A percentile compares a stretch with the other conserved stretches of the same genome.
phyloP scores from a whole-genome alignment of 2,113 vertebrate species.

The Psephotus haematonotus region DNA sequence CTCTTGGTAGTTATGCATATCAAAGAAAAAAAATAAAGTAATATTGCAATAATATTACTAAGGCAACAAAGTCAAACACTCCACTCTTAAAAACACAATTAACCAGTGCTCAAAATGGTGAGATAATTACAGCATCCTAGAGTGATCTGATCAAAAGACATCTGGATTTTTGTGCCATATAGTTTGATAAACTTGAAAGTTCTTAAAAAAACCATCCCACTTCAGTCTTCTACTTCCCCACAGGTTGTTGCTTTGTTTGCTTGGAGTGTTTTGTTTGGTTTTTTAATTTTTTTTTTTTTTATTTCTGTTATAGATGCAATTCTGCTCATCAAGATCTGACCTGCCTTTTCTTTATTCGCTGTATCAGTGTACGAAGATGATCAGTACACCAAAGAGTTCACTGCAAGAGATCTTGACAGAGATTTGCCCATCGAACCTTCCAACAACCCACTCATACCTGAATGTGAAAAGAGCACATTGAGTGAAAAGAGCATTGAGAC shows the following conservation, averaged over 20 bases:
- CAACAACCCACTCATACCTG: not conserved
- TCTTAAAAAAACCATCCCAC: not conserved
- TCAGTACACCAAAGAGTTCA: not conserved
- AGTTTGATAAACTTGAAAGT: not conserved
- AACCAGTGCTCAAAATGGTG: not conserved
- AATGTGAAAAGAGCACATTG: not conserved
- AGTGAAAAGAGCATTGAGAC: not conserved
- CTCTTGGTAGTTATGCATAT: not conserved
- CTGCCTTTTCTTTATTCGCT: not conserved
- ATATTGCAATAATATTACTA: not conserved
- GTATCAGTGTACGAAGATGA: not conserved
- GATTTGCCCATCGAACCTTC: not conserved
- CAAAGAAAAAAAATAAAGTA: not conserved
- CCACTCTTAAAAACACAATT: not conserved
- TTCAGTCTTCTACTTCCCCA: not conserved
- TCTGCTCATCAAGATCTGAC: not conserved
- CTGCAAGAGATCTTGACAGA: not conserved
- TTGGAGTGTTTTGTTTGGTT: accelerated
- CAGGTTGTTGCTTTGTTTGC: not conserved
- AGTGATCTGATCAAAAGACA: not conserved
- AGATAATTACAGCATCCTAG: not conserved
- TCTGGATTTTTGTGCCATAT: not conserved
- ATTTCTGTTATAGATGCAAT: not conserved
- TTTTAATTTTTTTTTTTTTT: not conserved
- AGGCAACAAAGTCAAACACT: not conserved